Evolutionary conservation across 2,797 vertebrate genomes (phyloP), one percentile per base, ranked within the genome.

Genomic region (Momotus momota): DNA sequence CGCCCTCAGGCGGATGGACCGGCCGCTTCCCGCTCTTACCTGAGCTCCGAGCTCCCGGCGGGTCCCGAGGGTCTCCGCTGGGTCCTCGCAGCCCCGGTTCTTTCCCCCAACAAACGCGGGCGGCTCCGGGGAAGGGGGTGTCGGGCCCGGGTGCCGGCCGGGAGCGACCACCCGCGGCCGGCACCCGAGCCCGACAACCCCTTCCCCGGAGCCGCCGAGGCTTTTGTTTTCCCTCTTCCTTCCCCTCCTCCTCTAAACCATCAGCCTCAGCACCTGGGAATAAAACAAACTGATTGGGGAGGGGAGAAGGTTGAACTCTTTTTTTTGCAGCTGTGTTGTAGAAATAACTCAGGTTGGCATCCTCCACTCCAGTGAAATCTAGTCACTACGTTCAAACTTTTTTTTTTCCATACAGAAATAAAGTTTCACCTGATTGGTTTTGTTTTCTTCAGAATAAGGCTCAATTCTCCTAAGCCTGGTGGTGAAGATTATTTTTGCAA

Each of bases 321-420:
- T 46, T 33, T 14, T 31, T 51, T 10, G 15, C 91, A 87, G 51
- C 38, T 77, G 90, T 29, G 45, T 2, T 13, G 26, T 1, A 31
- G 29, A 26, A 26, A 0, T 2, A 14, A 35, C 35, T 1, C n/a
- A 69, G 15, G 25, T 0, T 1, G 12, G 29, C 23, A 3, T 3
- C 9, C 41, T 13, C 79, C 31, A 13, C 54, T 14, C 19, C 31
- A 10, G 51, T 27, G 51, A 10, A 52, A 52, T 27, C 16, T 27
- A 13, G 20, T 8, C 26, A 29, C 51, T 35, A 35, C 35, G 35
- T 35, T 35, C 35, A 35, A 35, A 35, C 8, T 35, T 35, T 35
- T 35, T 35, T 35, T 35, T 35, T 35, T 35, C 35, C 35, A 35
- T 35, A 35, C 35, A 35, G 35, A 35, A 35, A 35, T 35, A 35